Percentiles rank a stretch among this genome's conserved stretches.
Evolutionary conservation across 2,888 invertebrate species (phyloP).

Genomic region (Rhagonycha lutea): DNA sequence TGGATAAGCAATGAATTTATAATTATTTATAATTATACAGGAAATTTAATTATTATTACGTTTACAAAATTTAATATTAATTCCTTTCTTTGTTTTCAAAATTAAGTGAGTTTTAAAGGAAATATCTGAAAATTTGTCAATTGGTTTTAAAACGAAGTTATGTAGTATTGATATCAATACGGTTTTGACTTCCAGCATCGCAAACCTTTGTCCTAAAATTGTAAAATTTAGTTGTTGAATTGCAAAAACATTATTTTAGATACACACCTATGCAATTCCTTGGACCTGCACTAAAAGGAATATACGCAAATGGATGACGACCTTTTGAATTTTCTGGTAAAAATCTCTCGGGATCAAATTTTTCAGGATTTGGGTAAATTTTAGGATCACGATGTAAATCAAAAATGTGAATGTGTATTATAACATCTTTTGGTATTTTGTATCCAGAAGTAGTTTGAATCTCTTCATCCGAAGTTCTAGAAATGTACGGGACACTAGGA

Average conservation of each 20-base stretch:
- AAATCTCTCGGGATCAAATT: conserved; percentile 74
- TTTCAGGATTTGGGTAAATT: conserved; percentile 67
- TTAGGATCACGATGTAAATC: conserved; percentile 68
- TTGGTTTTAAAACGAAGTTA: conserved; percentile 58
- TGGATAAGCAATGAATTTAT: too few species aligned
- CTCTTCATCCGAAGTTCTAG: conserved; percentile 51
- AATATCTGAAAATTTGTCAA: conserved; percentile 56
- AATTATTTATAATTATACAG: too few species aligned
- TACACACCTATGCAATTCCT: conserved; percentile 68
- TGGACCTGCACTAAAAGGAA: conserved; percentile 71
- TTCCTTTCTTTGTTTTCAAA: conserved; percentile 53
- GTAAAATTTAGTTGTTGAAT: background rate
- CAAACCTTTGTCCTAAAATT: conserved; percentile 68
- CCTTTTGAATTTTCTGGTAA: conserved; percentile 60
- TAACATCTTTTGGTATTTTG: conserved; percentile 57
- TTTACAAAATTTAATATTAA: conserved; percentile 49
- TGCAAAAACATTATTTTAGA: background rate
- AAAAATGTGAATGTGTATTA: conserved; percentile 63
- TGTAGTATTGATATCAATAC: conserved; percentile 61
- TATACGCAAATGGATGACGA: conserved; percentile 66
- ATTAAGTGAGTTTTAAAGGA: conserved; percentile 57
- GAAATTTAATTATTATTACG: background rate
- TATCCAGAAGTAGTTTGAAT: conserved; percentile 38
- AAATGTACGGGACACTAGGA: conserved; percentile 69
- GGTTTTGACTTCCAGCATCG: conserved; percentile 66